Base-by-base conservation (phyloP, 2,888 invertebrate species). In the Cactoblastis cactorum region DNA sequence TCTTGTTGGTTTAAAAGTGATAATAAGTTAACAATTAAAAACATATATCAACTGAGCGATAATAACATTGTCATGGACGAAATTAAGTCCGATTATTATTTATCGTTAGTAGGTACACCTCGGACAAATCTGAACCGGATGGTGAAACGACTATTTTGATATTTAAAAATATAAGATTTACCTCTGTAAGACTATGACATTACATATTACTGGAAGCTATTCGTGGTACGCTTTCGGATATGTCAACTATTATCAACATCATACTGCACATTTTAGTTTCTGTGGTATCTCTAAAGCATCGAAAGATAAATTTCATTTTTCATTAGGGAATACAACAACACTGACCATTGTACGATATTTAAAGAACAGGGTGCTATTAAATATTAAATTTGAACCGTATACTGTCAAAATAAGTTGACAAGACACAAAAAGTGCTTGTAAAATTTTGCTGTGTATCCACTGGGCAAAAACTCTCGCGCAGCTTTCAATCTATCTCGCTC, bases 281-380 rank as follows among this genome's bases (percentile, higher is more conserved):
- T 69, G 74, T 67, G n/a, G n/a, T n/a, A n/a, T n/a, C n/a, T n/a
- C n/a, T 58, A 66, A 66, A 72, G 68, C 63, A 64, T 66, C 58
- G 53, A 65, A 60, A 53, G 61, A 65, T 53, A 24, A 38, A 50
- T 49, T 50, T 48, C 33, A 49, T 53, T 33, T 53, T 52, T 54
- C 53, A 56, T 46, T 57, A 45, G 15, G 12, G 51, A 47, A 47
- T 19, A 28, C 28, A 41, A 28, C 45, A 43, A 51, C 39, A 51
- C 15, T 37, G 45, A 45, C 19, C 47, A 60, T 53, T 55, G 59
- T 64, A 67, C 55, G 62, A 63, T 66, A 57, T 52, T 62, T 58
- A 64, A 67, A 68, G 61, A 67, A 58, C 76, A 82, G 82, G 80
- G 83, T 83, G 84, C 83, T 82, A 81, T 77, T 71, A 73, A 50